Percentiles rank a stretch among this genome's conserved stretches.
Conservation (phyloP, 1,140 invertebrate genomes). For the Penaeus indicus region DNA sequence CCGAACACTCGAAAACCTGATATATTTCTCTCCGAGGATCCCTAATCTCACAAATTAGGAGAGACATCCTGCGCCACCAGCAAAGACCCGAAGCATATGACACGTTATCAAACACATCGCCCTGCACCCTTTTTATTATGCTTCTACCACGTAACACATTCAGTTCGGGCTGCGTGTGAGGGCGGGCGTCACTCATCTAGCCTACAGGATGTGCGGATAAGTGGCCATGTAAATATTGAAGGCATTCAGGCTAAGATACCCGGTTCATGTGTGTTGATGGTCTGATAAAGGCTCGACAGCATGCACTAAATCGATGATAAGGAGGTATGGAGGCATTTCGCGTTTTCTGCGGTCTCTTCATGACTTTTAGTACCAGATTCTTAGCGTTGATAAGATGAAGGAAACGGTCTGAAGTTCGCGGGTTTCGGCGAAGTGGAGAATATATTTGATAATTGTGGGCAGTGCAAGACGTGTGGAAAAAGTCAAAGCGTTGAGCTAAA, state of each 20-base stretch:
- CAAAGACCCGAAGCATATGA: no score
- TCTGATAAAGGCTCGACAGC: slow-evolving; percentile 20
- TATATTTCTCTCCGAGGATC: neutral
- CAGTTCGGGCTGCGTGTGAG: no score
- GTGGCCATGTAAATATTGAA: slow-evolving; percentile 46
- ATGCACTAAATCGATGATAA: slow-evolving; percentile 56
- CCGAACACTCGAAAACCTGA: slow-evolving; percentile 33
- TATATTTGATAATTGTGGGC: no score
- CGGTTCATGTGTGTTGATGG: slow-evolving; percentile 51
- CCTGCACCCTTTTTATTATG: no score
- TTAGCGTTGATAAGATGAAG: slow-evolving; percentile 31
- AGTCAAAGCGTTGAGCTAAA: no score
- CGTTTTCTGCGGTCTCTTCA: slow-evolving; percentile 21
- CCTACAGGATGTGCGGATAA: slow-evolving; percentile 2
- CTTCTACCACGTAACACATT: no score
- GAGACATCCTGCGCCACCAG: no score
- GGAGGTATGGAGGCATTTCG: slow-evolving; percentile 29
- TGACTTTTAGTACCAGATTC: slow-evolving; percentile 28
- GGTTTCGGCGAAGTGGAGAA: neutral
- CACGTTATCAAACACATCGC: no score
- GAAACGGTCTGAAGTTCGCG: neutral
- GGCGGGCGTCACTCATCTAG: no score
- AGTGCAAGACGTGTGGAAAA: no score
- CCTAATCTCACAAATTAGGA: no score
- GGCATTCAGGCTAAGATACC: slow-evolving; percentile 29